Evolutionary conservation across 2,888 invertebrate genomes (phyloP).

Genomic region (Mesorhabditis sp.): DNA sequence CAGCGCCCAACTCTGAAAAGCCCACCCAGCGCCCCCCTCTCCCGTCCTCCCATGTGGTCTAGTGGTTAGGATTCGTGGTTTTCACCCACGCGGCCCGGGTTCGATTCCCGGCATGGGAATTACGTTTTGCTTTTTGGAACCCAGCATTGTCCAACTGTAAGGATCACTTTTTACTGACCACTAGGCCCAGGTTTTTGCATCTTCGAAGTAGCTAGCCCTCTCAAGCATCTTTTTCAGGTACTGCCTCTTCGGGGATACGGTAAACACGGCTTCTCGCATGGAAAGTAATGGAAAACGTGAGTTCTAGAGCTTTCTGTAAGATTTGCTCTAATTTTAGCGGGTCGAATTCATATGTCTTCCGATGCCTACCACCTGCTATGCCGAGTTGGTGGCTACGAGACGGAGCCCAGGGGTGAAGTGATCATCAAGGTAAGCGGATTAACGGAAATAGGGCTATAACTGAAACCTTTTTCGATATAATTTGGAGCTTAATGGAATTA

Average conservation of each 20-base stretch:
- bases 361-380: conserved; percentile 38
- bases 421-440: conserved; percentile 36
- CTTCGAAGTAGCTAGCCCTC: background rate
- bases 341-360: conserved; percentile 45
- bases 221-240: conserved; percentile 18
- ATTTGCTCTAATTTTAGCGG: conserved; percentile 29
- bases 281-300: conserved; percentile 47
- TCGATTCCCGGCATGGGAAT: conserved; percentile 55
- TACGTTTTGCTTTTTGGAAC: conserved; percentile 14
- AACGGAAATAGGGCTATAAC: background rate
- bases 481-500: too few relatives aligned
- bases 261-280: conserved; percentile 52
- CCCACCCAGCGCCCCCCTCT: too few relatives aligned
- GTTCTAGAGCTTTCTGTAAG: background rate
- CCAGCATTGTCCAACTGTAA: too few relatives aligned
- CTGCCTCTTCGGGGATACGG: conserved; percentile 51
- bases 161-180: too few relatives aligned
- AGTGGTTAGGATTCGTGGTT: conserved; percentile 49
- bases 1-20: too few relatives aligned
- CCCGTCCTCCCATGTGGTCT: conserved; percentile 35
- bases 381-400: conserved; percentile 43
- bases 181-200: background rate
- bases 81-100: conserved; percentile 50
- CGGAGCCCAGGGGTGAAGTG: conserved; percentile 46
- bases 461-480: too few relatives aligned